A percentile compares a stretch with the other conserved stretches of the same genome.
phyloP scores from a whole-genome alignment of 2,888 invertebrate species.

The Drosophila tripunctata region DNA sequence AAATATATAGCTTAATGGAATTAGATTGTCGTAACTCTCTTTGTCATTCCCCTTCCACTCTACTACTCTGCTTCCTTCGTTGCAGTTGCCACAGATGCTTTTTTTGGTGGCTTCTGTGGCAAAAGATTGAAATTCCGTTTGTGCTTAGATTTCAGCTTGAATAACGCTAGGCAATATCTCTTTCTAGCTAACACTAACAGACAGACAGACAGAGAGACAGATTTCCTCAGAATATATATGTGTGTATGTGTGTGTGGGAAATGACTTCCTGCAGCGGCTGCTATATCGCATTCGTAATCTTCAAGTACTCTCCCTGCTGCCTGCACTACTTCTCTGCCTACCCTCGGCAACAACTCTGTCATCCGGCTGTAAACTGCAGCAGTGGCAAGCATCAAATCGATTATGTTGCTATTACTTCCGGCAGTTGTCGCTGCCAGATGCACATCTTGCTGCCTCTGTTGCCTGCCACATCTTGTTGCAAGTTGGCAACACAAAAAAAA shows the following conservation, averaged over 20 bases:
- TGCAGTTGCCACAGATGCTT: too few relatives aligned
- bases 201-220: not conserved
- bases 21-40: too few relatives aligned
- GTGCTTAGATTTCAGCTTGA: conserved; percentile 28
- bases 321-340: not conserved
- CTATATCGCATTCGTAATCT: conserved; percentile 24
- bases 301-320: conserved; percentile 17
- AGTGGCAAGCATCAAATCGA: conserved; percentile 68
- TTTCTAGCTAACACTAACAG: not conserved
- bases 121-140: conserved; percentile 35
- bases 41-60: too few relatives aligned
- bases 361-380: conserved; percentile 63
- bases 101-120: too few relatives aligned
- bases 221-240: conserved; percentile 50
- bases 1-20: too few relatives aligned
- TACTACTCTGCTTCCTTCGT: too few relatives aligned
- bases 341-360: conserved; percentile 17
- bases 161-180: conserved; percentile 17
- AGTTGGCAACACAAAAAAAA: too few relatives aligned
- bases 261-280: conserved; percentile 65
- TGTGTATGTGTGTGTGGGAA: conserved; percentile 55
- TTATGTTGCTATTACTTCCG: conserved; percentile 79
- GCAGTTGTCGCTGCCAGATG: conserved; percentile 69
- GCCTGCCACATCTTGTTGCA: not conserved
- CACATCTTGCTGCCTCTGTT: conserved; percentile 26